Evolutionary conservation across 2,888 invertebrate species (phyloP).

Genomic region (Fissipunctia ypsillon): DNA sequence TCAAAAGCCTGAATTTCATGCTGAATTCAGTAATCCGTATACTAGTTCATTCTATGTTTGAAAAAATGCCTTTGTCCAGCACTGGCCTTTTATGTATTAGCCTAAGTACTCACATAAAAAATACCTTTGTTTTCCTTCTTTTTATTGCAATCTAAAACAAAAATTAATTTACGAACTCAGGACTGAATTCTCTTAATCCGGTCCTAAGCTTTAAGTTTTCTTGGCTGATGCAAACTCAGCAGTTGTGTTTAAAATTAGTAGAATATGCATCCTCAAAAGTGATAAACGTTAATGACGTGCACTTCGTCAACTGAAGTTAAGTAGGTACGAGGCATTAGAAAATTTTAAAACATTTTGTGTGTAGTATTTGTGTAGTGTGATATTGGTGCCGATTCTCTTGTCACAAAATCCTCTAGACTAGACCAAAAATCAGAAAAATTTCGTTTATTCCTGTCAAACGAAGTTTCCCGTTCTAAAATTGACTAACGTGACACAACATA

Average conservation of each 20-base stretch:
- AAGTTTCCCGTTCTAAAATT: no score
- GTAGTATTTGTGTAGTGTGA: no score
- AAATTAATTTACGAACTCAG: background rate
- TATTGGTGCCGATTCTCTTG: no score
- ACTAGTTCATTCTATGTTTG: background rate
- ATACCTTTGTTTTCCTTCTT: no score
- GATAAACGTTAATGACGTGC: constrained; percentile 30
- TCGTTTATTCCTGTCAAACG: no score
- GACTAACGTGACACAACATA: no score
- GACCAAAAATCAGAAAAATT: no score
- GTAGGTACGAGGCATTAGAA: background rate
- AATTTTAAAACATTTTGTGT: no score
- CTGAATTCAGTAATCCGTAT: background rate
- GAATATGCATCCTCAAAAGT: constrained; percentile 29
- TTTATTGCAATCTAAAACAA: background rate
- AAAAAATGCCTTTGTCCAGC: background rate
- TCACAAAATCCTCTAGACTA: no score
- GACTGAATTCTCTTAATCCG: constrained; percentile 3
- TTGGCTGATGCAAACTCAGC: constrained; percentile 8
- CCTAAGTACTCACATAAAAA: background rate
- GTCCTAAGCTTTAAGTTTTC: constrained; percentile 22
- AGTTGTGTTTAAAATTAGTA: constrained; percentile 14
- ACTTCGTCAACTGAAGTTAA: background rate
- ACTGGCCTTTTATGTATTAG: background rate
- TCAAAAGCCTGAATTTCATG: background rate